These are phyloP conservation scores for Syngnathus rostellatus DNA, from an alignment of 2,797 vertebrate genomes.

Conservation along the genomic window DNA sequence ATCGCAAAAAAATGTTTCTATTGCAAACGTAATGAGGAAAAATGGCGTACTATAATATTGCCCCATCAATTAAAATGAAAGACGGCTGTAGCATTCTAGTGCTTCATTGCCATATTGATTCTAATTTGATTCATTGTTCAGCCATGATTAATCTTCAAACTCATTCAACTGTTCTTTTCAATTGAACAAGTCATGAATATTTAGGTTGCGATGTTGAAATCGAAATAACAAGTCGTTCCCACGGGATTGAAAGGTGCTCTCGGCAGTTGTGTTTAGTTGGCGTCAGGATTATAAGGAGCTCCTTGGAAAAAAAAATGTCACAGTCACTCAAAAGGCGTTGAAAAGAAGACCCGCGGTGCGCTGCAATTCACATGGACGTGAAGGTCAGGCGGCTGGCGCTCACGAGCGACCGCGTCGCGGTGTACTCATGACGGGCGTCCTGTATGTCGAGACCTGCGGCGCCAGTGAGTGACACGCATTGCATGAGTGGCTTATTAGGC, in stretches of 20 bases:
- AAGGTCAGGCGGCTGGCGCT: background rate
- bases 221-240: too few relatives aligned
- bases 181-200: too few relatives aligned
- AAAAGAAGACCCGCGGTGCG: slow-evolving; percentile 14
- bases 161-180: too few relatives aligned
- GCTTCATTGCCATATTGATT: too few relatives aligned
- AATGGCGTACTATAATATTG: too few relatives aligned
- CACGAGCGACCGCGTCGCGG: slow-evolving; percentile 14
- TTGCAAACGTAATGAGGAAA: too few relatives aligned
- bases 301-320: slow-evolving; percentile 3
- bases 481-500: slow-evolving; percentile 44
- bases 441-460: slow-evolving; percentile 35
- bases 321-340: slow-evolving; percentile 20
- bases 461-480: slow-evolving; percentile 42
- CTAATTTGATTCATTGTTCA: too few relatives aligned
- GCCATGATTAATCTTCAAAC: too few relatives aligned
- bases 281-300: background rate
- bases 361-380: slow-evolving; percentile 5
- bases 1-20: too few relatives aligned
- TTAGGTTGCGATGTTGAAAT: too few relatives aligned
- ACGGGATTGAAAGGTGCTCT: background rate
- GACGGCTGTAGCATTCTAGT: too few relatives aligned
- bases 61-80: too few relatives aligned
- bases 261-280: background rate
- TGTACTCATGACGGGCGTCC: slow-evolving; percentile 30